These are phyloP conservation scores for Tetragnatha versicolor DNA, from an alignment of 1,140 invertebrate species.

Conservation along the genomic window DNA sequence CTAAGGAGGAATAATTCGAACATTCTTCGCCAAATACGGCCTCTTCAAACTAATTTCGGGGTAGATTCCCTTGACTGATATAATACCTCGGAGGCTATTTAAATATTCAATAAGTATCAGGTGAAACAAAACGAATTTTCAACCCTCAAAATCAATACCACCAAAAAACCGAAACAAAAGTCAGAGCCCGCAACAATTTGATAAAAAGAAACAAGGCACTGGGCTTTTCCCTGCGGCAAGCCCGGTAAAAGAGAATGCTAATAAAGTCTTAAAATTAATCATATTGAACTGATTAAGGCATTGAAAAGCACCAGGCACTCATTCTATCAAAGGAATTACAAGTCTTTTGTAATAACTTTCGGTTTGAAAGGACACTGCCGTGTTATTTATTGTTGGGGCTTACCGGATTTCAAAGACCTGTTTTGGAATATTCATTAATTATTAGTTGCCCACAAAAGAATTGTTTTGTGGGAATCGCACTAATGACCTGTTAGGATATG, in stretches of 20 bases:
- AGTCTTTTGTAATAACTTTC: constrained; percentile 7
- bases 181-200: background rate
- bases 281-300: constrained; percentile 9
- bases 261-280: constrained; percentile 5
- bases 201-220: background rate
- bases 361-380: background rate
- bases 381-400: constrained; percentile 8
- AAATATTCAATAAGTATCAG: constrained; percentile 17
- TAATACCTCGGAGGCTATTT: constrained; percentile 9
- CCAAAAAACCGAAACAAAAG: background rate
- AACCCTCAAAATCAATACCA: constrained; percentile 1
- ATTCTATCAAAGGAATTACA: constrained; percentile 4
- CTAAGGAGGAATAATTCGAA: background rate
- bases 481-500: too few species aligned
- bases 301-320: background rate
- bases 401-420: background rate
- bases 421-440: constrained; percentile 5
- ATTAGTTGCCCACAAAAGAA: constrained; percentile 4
- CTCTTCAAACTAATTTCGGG: constrained; percentile 17
- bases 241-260: background rate
- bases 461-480: background rate
- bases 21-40: background rate
- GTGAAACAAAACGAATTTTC: background rate
- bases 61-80: background rate
- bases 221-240: background rate